phyloP scores from a whole-genome alignment of 2,888 invertebrate species.

The Eupithecia pulchellata region DNA sequence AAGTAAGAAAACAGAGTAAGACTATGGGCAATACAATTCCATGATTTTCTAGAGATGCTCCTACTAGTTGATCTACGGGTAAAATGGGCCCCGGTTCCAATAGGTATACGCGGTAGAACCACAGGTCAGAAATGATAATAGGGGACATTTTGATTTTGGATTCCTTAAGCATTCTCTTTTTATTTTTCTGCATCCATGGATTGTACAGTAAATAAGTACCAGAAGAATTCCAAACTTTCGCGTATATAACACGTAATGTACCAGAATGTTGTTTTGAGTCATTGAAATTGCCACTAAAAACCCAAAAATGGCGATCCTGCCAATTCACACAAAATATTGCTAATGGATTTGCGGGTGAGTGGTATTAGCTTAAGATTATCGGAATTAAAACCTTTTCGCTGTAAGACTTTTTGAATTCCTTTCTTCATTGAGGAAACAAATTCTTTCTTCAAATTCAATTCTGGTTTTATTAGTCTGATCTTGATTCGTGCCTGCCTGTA shows the following conservation, averaged over 20 bases:
- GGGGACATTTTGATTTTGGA: not conserved
- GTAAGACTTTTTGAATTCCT: conserved; percentile 30
- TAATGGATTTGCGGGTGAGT: conserved; percentile 35
- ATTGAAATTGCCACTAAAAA: conserved; percentile 25
- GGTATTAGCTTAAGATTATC: conserved; percentile 43
- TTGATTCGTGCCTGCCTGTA: not conserved
- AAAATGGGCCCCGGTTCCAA: too few relatives aligned
- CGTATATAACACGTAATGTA: conserved; percentile 1
- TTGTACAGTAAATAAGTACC: conserved; percentile 16
- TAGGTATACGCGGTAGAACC: too few relatives aligned
- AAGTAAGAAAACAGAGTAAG: too few relatives aligned
- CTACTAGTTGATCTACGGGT: too few relatives aligned
- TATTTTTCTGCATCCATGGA: not conserved
- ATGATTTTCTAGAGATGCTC: too few relatives aligned
- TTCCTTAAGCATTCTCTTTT: not conserved
- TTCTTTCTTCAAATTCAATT: not conserved
- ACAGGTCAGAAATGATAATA: too few relatives aligned
- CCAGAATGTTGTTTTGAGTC: conserved; percentile 17
- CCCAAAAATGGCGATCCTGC: conserved; percentile 20
- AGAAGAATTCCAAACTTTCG: conserved; percentile 17
- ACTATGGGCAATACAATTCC: too few relatives aligned
- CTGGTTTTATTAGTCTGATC: not conserved
- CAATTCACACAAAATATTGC: conserved; percentile 37
- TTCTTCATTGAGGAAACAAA: conserved; percentile 5
- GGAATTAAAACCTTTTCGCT: conserved; percentile 38